Evolutionary conservation across 2,113 vertebrate genomes (phyloP), one percentile per base, ranked within the genome.

Genomic region (Menidia beryllina): DNA sequence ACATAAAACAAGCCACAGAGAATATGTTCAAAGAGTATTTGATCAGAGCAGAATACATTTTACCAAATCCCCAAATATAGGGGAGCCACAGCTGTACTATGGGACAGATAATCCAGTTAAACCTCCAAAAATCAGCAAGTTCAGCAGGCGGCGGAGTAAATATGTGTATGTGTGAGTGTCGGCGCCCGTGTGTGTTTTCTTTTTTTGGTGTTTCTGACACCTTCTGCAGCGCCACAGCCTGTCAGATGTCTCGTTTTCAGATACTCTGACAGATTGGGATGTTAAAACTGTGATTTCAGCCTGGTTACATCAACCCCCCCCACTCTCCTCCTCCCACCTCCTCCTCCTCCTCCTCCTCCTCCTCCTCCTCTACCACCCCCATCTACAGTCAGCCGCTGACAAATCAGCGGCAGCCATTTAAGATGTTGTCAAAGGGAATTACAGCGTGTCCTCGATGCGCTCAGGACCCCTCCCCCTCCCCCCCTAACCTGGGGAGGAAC

Each of bases 201-300:
- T 59, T 60, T 73, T 56, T 30, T 59, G 53, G 36, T 64, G 72
- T 86, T 67, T 78, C 57, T 83, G 70, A 83, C 84, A 81, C 84
- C 66, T 75, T 79, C 39, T 19, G 66, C 80, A 41, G 84, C 72
- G 53, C 80, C 56, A 60, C 72, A 64, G 84, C 69, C 76, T 63
- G 80, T 86, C 84, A 86, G 77, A 86, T 72, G 81, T 81, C 70
- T 78, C 34, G 54, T 83, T 75, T 75, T 86, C 75, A 83, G 84
- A 83, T 76, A 72, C 68, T 75, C 77, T 79, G 81, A 86, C 84
- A 86, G 75, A 84, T 73, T 78, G 74, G 67, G 81, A 84, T 81
- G 81, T 86, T 81, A 81, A 84, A 77, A 67, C 71, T 76, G 81
- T 83, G 84, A 86, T 86, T 86, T 86, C 81, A 86, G 71, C 72